Evolutionary conservation across 2,888 invertebrate genomes (phyloP), one percentile per base, ranked within the genome.

Genomic region (Horisme vitalbata): DNA sequence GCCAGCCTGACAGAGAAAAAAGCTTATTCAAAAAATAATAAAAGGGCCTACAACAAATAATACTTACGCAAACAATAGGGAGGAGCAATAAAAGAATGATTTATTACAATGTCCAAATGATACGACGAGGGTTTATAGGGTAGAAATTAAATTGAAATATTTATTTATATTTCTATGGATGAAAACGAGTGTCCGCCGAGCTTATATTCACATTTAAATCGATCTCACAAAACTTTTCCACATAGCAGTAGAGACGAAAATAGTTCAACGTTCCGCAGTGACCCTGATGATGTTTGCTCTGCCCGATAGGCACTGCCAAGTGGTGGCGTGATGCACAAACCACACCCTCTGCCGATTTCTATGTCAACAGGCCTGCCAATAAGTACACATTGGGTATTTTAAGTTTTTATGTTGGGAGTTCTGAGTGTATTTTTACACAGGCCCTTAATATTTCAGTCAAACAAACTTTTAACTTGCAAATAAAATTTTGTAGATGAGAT

Each of bases 11-110:
- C 65, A 66, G 15, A 65, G 59, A 56, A 65, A 65, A 65, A 63
- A 58, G 48, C 57, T 62, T 57, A 62, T 68, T 57, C 53, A 66
- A 53, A 55, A 48, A 53, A 63, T 61, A 61, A 65, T 70, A 60
- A 63, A 59, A 67, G 79, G 68, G 78, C 68, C 58, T 61, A 63
- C 57, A 64, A 74, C 74, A 78, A 80, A 78, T 71, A 76, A 54
- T n/a, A 67, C 61, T 53, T 60, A 56, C 51, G 61, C 68, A 68
- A 75, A 81, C 75, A 79, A 76, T 71, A 68, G 83, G 75, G 74
- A 36, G 51, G 45, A 53, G 61, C 61, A 64, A 84, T 83, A 79
- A 85, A 82, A 78, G 74, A 68, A 82, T 83, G 83, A 88, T 87
- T 81, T 86, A 86, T 84, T 55, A 64, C 63, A 55, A 63, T 77